Conservation (phyloP, 2,113 vertebrate species). For the Arothron firmamentum region DNA sequence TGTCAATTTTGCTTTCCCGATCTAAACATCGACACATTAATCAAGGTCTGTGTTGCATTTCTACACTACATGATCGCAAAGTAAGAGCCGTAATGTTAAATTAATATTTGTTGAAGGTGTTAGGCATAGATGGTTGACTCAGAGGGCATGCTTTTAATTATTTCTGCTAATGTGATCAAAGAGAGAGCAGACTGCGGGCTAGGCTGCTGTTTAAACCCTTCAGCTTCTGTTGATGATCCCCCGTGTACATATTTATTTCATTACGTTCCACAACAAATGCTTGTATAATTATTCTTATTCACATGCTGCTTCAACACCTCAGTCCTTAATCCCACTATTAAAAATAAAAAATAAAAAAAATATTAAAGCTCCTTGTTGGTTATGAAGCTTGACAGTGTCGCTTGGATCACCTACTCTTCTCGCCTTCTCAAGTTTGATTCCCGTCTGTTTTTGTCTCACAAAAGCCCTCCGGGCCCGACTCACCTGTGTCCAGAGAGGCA, state of each 20-base stretch:
- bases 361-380: too few species aligned
- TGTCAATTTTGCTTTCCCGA: too few species aligned
- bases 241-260: not conserved
- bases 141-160: not conserved
- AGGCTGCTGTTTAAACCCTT: not conserved
- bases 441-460: too few species aligned
- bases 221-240: not conserved
- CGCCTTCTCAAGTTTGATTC: too few species aligned
- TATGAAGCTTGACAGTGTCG: too few species aligned
- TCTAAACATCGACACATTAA: too few species aligned
- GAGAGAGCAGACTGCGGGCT: not conserved
- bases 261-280: not conserved
- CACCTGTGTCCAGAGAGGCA: not conserved
- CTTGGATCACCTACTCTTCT: too few species aligned
- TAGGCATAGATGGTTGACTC: conserved; percentile 15
- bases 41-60: too few species aligned
- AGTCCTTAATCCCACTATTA: conserved; percentile 15
- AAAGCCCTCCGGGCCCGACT: too few species aligned
- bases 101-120: conserved; percentile 42
- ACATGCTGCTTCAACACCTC: conserved; percentile 6
- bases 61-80: too few species aligned
- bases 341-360: too few species aligned
- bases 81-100: too few species aligned
- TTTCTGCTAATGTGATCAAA: not conserved
- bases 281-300: conserved; percentile 3